phyloP scores from a whole-genome alignment of 1,140 invertebrate genomes.

The Caenorhabditis brenneri region DNA sequence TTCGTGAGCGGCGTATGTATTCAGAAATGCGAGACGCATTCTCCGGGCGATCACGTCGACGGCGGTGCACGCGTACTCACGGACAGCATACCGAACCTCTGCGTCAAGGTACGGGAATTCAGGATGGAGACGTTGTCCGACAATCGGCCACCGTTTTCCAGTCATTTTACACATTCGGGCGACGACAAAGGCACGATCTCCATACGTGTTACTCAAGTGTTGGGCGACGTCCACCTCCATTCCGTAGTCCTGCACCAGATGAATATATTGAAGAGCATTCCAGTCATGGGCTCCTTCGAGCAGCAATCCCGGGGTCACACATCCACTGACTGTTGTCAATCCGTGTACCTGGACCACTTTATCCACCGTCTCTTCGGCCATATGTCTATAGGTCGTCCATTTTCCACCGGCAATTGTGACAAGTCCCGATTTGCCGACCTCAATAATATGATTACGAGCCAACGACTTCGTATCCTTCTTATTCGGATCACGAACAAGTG shows the following conservation, averaged over 20 bases:
- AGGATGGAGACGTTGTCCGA: conserved; percentile 91
- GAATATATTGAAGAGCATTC: conserved; percentile 96
- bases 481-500: conserved; percentile 94
- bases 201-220: conserved; percentile 93
- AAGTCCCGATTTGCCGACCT: conserved; percentile 82
- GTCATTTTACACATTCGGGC: conserved; percentile 93
- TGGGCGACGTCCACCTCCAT: conserved; percentile 80
- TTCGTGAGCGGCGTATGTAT: conserved; percentile 91
- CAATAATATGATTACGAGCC: conserved; percentile 96
- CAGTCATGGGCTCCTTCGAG: conserved; percentile 94
- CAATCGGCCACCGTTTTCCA: conserved; percentile 91
- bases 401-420: conserved; percentile 98
- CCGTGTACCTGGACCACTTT: conserved; percentile 78
- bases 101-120: conserved; percentile 99
- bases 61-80: conserved; percentile 93
- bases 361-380: conserved; percentile 96
- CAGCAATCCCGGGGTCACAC: conserved; percentile 78
- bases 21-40: conserved; percentile 89
- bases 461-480: conserved; percentile 88
- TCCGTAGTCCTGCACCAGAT: conserved; percentile 84
- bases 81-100: conserved; percentile 89
- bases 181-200: conserved; percentile 94
- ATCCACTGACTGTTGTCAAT: conserved; percentile 61
- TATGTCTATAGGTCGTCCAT: conserved; percentile 96
- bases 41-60: conserved; percentile 94